A percentile compares a stretch with the other conserved stretches of the same genome.
phyloP scores from a whole-genome alignment of 2,113 vertebrate genomes.

The Myrmecophaga tridactyla region DNA sequence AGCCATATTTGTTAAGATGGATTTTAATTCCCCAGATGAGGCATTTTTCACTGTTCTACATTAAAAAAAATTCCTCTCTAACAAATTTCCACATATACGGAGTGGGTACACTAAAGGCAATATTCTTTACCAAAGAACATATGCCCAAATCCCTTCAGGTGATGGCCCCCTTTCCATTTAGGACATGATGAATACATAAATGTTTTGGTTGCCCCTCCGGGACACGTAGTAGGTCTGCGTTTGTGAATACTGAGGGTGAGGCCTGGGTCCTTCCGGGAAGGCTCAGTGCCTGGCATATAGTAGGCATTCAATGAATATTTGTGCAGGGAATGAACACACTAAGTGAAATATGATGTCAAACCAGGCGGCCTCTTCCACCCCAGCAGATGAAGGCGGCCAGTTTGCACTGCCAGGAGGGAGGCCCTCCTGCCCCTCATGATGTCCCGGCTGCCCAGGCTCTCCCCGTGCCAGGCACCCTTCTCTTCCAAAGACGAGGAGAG shows the following conservation, averaged over 20 bases:
- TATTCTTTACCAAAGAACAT: not conserved
- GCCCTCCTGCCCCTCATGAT: no score
- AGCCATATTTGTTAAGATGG: not conserved
- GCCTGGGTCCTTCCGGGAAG: not conserved
- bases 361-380: not conserved
- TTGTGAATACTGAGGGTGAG: not conserved
- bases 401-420: not conserved
- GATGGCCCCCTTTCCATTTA: not conserved
- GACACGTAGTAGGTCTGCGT: fast-evolving
- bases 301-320: not conserved
- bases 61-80: not conserved
- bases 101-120: not conserved
- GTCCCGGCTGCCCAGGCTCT: not conserved
- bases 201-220: not conserved
- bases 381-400: not conserved
- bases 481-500: not conserved
- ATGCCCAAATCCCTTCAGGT: not conserved
- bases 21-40: not conserved
- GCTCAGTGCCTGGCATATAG: fast-evolving
- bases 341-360: not conserved
- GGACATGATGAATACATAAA: fast-evolving
- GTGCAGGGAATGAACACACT: not conserved
- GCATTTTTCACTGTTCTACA: not conserved
- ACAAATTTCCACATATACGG: not conserved
- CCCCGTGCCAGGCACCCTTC: not conserved